Base-by-base conservation (phyloP, 2,888 invertebrate genomes). In the Caenorhabditis imperialis region DNA sequence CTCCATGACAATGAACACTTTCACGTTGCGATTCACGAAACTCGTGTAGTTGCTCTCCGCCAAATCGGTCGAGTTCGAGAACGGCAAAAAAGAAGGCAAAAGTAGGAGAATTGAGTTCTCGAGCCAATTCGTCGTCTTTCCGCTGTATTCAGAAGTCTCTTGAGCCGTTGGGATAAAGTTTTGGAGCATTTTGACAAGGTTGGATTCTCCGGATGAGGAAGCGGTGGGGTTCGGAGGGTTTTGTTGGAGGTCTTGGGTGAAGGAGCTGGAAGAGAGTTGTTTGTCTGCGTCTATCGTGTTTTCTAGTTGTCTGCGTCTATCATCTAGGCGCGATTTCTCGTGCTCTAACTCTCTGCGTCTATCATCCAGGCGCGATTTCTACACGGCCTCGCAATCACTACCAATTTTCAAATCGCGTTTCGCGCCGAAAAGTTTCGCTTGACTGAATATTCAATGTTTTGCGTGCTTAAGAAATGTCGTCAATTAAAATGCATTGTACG, bases 91-190 rank as follows among this genome's bases (percentile, higher is more conserved):
- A 8, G 8, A 7, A 2, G 48, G 48, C 5, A 48, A 18, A 5
- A 48, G 3, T 1, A 48, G n/a, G 25, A 48, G 48, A 10, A 48
- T 33, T 14, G 48, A 48, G 48, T 48, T 48, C 18, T 48, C 48
- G 30, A 48, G 48, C 48, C 48, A 48, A 8, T 18, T 30, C 25
- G 48, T 30, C 25, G 48, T 48, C 30, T 48, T 48, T 18, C 48
- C 48, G 14, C 48, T 48, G 48, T 48, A 48, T 10, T 48, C 48
- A 14, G 48, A 48, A 5, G 48, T 48, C 10, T 48, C 48, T 7
- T 25, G 18, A n/a, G 48, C 48, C 1, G 48, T 48, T 16, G 48
- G 48, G 16, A 48, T 18, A 20, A 48, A 48, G 30, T 30, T 30
- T 6, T 30, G 5, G 10, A 48, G 16, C 14, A 33, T 18, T 1